phyloP scores from a whole-genome alignment of 2,888 invertebrate species.

The Platypus cylindrus region DNA sequence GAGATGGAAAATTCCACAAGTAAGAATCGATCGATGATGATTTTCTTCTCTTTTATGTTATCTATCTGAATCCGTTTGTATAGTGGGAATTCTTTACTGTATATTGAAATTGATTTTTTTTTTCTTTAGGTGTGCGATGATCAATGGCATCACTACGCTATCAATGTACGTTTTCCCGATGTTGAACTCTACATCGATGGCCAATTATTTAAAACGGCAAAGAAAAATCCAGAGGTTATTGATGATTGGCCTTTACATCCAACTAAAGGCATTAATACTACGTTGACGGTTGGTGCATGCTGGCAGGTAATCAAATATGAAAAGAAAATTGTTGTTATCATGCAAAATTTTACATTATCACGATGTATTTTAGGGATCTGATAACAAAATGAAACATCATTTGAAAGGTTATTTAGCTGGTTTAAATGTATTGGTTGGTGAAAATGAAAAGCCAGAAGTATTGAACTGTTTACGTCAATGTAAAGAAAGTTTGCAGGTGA shows the following conservation, averaged over 20 bases:
- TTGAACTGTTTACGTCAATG: conserved; percentile 68
- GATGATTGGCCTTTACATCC: conserved; percentile 99
- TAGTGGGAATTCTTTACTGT: not conserved
- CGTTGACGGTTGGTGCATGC: conserved; percentile 90
- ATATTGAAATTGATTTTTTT: conserved; percentile 3
- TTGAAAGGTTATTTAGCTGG: conserved; percentile 83
- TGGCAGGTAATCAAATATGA: conserved; percentile 62
- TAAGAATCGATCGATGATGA: conserved; percentile 27
- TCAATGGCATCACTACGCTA: conserved; percentile 96
- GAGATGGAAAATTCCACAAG: conserved; percentile 93
- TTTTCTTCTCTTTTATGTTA: not conserved
- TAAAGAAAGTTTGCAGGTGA: conserved; percentile 59
- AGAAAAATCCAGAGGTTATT: conserved; percentile 90
- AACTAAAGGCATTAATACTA: conserved; percentile 86
- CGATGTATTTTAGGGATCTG: conserved; percentile 47
- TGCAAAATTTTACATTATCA: conserved; percentile 6
- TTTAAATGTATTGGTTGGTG: conserved; percentile 64
- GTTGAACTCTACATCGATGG: conserved; percentile 85
- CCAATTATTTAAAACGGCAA: conserved; percentile 46
- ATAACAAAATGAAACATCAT: conserved; percentile 81
- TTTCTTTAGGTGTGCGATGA: conserved; percentile 80
- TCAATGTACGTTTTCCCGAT: conserved; percentile 86
- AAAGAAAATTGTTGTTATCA: not conserved
- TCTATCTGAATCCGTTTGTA: not conserved
- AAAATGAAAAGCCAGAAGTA: conserved; percentile 60